Conservation (phyloP, 30 jellyfish, hydroid and myxozoan species). For the Aurelia sp. region DNA sequence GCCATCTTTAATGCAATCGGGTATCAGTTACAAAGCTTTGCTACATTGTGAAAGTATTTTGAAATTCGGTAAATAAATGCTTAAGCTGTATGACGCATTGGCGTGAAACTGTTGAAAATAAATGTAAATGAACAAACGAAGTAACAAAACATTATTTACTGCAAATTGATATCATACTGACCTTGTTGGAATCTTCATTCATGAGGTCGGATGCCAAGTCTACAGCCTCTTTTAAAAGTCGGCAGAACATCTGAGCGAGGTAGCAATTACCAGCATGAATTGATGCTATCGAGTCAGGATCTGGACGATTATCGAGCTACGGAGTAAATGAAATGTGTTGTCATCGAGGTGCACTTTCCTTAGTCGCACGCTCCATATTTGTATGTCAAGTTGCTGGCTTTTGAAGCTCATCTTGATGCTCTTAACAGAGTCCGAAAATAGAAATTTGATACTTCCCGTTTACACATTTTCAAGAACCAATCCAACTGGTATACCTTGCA, state of each 20-base stretch:
- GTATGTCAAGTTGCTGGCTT: background rate
- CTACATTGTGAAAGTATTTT: too few species aligned
- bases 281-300: slow-evolving; percentile 61
- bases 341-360: background rate
- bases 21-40: too few species aligned
- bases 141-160: too few species aligned
- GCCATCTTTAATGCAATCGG: too few species aligned
- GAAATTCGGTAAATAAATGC: too few species aligned
- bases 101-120: too few species aligned
- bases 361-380: background rate
- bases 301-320: slow-evolving; percentile 61
- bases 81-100: too few species aligned
- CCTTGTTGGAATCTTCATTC: slow-evolving; percentile 45
- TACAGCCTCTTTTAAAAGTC: slow-evolving; percentile 94
- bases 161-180: background rate
- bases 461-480: too few species aligned
- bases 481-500: too few species aligned
- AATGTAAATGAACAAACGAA: too few species aligned
- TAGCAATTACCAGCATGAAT: slow-evolving; percentile 90
- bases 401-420: background rate
- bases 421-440: too few species aligned
- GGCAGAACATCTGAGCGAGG: slow-evolving; percentile 88
- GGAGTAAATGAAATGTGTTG: background rate
- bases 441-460: too few species aligned
- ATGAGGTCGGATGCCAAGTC: slow-evolving; percentile 75